These are phyloP conservation scores for Eulemur coronatus DNA, from an alignment of 2,797 vertebrate species.

Conservation along the genomic window DNA sequence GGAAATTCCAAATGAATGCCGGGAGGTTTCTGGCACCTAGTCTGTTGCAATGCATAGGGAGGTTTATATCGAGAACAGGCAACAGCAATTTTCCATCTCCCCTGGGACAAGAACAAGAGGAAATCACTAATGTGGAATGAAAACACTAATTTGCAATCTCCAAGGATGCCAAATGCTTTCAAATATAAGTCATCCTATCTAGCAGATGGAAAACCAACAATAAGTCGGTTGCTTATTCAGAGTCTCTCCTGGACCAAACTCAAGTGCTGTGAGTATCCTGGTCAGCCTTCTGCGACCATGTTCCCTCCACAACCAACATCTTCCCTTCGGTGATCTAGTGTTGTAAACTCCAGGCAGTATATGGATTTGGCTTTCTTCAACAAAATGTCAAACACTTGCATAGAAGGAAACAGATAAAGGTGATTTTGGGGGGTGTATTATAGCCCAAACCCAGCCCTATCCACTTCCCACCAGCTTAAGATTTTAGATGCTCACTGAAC, in stretches of 20 bases:
- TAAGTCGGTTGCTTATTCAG: not conserved
- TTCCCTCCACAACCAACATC: not conserved
- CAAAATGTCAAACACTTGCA: not conserved
- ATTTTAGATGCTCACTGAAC: not conserved
- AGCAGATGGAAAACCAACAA: conserved; percentile 28
- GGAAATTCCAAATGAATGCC: conserved; percentile 72
- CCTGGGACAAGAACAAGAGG: conserved; percentile 68
- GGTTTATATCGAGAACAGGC: conserved; percentile 65
- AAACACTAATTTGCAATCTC: conserved; percentile 69
- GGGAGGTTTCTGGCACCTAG: conserved; percentile 66
- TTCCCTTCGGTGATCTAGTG: not conserved
- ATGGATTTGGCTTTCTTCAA: not conserved
- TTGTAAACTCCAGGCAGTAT: not conserved
- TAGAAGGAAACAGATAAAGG: not conserved
- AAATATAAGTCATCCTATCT: conserved; percentile 46
- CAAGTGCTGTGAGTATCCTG: not conserved
- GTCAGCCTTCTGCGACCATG: not conserved
- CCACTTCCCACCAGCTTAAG: not conserved
- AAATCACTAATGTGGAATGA: conserved; percentile 69
- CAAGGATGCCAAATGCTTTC: conserved; percentile 62
- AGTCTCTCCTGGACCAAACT: not conserved
- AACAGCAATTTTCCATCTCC: conserved; percentile 73
- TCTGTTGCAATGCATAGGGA: conserved; percentile 61
- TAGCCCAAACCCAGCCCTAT: not conserved
- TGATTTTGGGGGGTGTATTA: not conserved